These are phyloP conservation scores for Cylas formicarius DNA, from an alignment of 1,140 invertebrate genomes.

Conservation along the genomic window DNA sequence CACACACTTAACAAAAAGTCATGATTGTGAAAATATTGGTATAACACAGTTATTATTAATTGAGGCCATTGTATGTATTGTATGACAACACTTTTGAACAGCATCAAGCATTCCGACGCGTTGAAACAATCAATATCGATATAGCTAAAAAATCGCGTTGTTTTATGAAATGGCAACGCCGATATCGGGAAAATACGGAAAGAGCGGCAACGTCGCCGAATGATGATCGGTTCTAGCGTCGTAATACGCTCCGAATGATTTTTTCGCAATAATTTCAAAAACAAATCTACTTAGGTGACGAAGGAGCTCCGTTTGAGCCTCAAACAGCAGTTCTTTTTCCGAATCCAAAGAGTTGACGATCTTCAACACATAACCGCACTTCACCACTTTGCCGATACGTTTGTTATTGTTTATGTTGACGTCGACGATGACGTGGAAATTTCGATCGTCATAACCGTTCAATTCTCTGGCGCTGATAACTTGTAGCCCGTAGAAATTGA, in stretches of 20 bases:
- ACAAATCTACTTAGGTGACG: constrained; percentile 50
- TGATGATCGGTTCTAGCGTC: too few relatives aligned
- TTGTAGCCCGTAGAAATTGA: constrained; percentile 61
- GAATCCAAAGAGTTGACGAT: constrained; percentile 75
- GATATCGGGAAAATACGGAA: too few relatives aligned
- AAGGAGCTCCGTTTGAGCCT: constrained; percentile 65
- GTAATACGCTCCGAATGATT: constrained; percentile 4
- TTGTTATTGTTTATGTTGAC: constrained; percentile 17
- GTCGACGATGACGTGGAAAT: constrained; percentile 47
- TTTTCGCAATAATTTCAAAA: constrained; percentile 2
- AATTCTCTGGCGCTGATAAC: constrained; percentile 58
- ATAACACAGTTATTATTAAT: too few relatives aligned
- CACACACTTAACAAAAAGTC: too few relatives aligned
- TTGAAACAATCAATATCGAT: too few relatives aligned
- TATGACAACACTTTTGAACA: too few relatives aligned
- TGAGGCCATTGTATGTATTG: too few relatives aligned
- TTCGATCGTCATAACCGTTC: constrained; percentile 76
- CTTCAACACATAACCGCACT: constrained; percentile 70
- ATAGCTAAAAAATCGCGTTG: too few relatives aligned
- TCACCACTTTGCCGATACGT: constrained; percentile 17
- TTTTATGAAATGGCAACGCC: too few relatives aligned
- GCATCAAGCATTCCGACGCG: too few relatives aligned
- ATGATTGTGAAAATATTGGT: too few relatives aligned
- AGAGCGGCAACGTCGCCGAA: too few relatives aligned
- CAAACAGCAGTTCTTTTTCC: constrained; percentile 54